phyloP scores from a whole-genome alignment of 2,113 vertebrate genomes.

The Rhadina sibilatrix region DNA sequence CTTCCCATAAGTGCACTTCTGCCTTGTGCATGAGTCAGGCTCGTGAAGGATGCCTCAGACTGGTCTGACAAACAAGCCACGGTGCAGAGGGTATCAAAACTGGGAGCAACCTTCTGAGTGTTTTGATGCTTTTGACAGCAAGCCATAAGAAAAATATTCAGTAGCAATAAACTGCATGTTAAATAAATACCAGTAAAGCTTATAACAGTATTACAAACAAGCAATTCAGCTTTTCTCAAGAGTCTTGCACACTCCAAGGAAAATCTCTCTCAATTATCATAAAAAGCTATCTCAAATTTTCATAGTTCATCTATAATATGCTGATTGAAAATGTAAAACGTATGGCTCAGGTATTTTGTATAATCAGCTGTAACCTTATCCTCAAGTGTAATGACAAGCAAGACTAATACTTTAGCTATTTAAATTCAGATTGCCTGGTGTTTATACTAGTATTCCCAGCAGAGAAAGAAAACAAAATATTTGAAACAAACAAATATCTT shows the following conservation, averaged over 20 bases:
- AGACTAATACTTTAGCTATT: conserved; percentile 67
- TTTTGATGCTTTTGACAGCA: background rate
- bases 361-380: conserved; percentile 68
- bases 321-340: conserved; percentile 72
- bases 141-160: conserved; percentile 47
- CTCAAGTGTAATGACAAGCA: conserved; percentile 66
- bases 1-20: background rate
- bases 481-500: conserved; percentile 69
- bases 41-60: background rate
- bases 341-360: conserved; percentile 68
- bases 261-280: conserved; percentile 77
- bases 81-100: background rate
- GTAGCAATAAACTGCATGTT: conserved; percentile 58
- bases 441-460: conserved; percentile 66
- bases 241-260: conserved; percentile 69
- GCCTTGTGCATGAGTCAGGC: background rate
- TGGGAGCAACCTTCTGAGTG: background rate
- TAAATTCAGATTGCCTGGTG: conserved; percentile 67
- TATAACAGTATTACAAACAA: conserved; percentile 75
- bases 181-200: conserved; percentile 74
- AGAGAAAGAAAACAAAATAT: conserved; percentile 64
- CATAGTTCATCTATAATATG: conserved; percentile 73
- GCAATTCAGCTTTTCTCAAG: conserved; percentile 69
- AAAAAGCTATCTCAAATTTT: conserved; percentile 75
- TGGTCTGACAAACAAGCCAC: background rate